Evolutionary conservation across 2,797 vertebrate genomes (phyloP).

Genomic region (Galagoides demidoff): DNA sequence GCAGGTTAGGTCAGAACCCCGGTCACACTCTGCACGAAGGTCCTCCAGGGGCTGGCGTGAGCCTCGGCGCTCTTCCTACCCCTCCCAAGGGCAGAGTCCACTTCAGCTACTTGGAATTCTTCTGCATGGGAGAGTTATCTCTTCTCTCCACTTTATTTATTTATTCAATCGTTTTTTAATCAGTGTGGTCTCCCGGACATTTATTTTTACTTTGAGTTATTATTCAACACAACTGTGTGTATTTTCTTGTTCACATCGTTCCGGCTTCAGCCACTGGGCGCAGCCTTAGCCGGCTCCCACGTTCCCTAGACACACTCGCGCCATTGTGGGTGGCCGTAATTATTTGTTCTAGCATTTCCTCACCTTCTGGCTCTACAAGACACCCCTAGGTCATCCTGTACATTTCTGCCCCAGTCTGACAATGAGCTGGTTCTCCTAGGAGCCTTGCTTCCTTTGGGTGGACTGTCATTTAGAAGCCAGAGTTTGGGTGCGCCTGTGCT

Average conservation of each 20-base stretch:
- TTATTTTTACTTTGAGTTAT: neutral
- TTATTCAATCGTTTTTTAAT: neutral
- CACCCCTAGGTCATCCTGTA: too few species aligned
- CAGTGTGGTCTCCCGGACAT: neutral
- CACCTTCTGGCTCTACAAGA: neutral
- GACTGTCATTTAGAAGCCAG: neutral
- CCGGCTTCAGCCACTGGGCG: neutral
- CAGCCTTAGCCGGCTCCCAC: neutral
- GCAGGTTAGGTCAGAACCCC: neutral
- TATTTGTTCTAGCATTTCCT: neutral
- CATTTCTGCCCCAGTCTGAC: neutral
- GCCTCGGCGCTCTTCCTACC: fast-evolving
- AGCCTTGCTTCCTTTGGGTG: neutral
- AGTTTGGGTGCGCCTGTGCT: neutral
- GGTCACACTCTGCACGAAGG: neutral
- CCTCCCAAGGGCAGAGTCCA: neutral
- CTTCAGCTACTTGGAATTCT: neutral
- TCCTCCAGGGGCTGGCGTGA: fast-evolving
- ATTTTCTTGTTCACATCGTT: neutral
- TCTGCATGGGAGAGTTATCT: neutral
- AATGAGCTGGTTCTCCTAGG: neutral
- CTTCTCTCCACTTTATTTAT: neutral
- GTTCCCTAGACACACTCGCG: fast-evolving
- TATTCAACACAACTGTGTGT: neutral
- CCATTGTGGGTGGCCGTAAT: fast-evolving